Evolutionary conservation across 2,113 vertebrate species (phyloP).

Genomic region (Poeciliopsis retropinna): DNA sequence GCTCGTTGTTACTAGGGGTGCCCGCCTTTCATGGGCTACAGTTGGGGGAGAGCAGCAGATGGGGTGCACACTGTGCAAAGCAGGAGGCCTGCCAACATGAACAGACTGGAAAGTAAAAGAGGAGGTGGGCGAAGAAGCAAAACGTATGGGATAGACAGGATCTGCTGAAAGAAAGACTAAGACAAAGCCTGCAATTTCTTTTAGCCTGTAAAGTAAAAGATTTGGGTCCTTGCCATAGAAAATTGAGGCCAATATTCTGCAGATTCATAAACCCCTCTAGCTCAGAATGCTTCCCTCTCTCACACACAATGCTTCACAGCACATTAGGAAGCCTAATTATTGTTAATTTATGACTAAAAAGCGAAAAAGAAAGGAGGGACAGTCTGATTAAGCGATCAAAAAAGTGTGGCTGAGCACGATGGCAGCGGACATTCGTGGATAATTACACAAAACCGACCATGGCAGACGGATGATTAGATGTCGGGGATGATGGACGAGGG

Average conservation of each 20-base stretch:
- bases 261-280: background rate
- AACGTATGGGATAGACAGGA: slow-evolving; percentile 11
- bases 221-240: background rate
- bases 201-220: background rate
- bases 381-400: background rate
- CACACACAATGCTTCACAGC: background rate
- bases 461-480: slow-evolving; percentile 10
- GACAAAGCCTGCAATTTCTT: background rate
- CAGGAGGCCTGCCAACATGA: slow-evolving; percentile 36
- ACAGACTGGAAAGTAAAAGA: slow-evolving; percentile 49
- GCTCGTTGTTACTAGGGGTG: slow-evolving; percentile 16
- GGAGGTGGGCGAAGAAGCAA: slow-evolving; percentile 3
- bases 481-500: slow-evolving; percentile 24
- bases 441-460: slow-evolving; percentile 11
- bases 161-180: background rate
- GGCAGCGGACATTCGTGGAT: slow-evolving; percentile 9
- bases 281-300: no score
- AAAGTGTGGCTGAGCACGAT: background rate
- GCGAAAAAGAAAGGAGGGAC: background rate
- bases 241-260: background rate
- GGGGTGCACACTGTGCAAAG: slow-evolving; percentile 51
- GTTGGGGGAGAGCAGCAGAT: slow-evolving; percentile 57
- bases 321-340: background rate
- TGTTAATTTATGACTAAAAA: slow-evolving; percentile 4
- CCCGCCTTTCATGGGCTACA: slow-evolving; percentile 30